Percentiles rank a stretch among this genome's conserved stretches.
Evolutionary conservation across 1,140 invertebrate species (phyloP).

Genomic region (Leptinotarsa defecta): DNA sequence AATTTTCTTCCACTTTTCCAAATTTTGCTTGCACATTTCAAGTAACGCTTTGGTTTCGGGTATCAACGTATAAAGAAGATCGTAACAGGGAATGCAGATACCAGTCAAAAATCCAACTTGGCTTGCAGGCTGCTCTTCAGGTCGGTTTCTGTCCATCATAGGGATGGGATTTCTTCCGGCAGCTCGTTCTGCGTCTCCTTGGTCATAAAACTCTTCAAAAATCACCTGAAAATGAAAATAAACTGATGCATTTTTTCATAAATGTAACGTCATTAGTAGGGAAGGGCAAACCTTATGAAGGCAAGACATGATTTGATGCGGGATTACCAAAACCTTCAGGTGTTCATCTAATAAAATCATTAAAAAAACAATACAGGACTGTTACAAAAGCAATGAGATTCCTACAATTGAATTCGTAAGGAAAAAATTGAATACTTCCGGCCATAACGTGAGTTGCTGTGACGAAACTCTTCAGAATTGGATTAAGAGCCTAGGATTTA

Average conservation of each 20-base stretch:
- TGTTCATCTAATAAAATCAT: no score
- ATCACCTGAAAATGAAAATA: constrained; percentile 61
- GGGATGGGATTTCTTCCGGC: constrained; percentile 73
- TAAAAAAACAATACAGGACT: no score
- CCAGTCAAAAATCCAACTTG: constrained; percentile 80
- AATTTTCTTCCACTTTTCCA: constrained; percentile 62
- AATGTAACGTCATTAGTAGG: no score
- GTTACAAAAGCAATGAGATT: no score
- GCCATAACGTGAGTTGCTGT: no score
- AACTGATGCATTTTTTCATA: neutral
- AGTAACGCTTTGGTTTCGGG: constrained; percentile 74
- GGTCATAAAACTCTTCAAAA: constrained; percentile 86
- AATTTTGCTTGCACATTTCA: constrained; percentile 67
- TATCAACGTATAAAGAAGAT: constrained; percentile 68
- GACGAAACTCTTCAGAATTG: no score
- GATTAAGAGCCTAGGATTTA: no score
- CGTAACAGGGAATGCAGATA: constrained; percentile 83
- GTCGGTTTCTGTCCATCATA: constrained; percentile 81
- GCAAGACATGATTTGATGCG: no score
- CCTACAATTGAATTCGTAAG: no score
- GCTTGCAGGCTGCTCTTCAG: constrained; percentile 72
- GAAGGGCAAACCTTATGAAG: no score
- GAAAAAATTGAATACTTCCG: no score
- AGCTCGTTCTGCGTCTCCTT: constrained; percentile 75
- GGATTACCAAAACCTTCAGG: no score